Evolutionary conservation across 2,113 vertebrate species (phyloP), one percentile per base, ranked within the genome.

Genomic region (Elaphurus davidianus): DNA sequence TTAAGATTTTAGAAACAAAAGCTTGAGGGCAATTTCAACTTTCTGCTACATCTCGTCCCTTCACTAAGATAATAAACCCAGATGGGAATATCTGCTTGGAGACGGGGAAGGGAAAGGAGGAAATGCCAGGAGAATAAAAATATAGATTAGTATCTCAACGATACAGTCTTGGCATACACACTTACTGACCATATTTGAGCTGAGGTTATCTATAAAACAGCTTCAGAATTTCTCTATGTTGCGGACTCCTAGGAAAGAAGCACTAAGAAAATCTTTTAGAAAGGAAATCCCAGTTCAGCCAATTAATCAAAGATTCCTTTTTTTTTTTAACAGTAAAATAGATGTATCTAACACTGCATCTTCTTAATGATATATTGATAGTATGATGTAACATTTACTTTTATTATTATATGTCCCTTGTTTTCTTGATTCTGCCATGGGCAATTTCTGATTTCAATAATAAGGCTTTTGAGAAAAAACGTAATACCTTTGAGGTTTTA

Each of bases 361-460:
- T 45, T 43, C 25, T 55, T 95, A 47, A 54, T 87, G 81, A 82
- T n/a, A 36, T 7, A 76, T 76, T 43, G 71, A 76, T 90, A 40
- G 43, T 82, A 28, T 59, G 64, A 78, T 54, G 17, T 43, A 91
- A 71, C n/a, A 57, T 74, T 94, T 55, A 60, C 52, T 85, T 85
- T 94, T 59, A 57, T 62, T 94, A 76, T 25, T 6, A 47, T 9
- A 74, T 23, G 28, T 64, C 50, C 4, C 45, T 90, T 96, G 21
- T 87, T 97, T 89, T 95, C 81, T 87, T 87, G 36, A 90, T 87
- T 95, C 57, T 92, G 11, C 81, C 60, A 74, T 43, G 50, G 55
- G 36, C 52, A 94, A 84, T 92, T 94, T 96, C 74, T 94, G 91
- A 89, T 96, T 92, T 97, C 27, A 92, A 25, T 88, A 85, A 78